These are phyloP conservation scores for Himalopsyche japonica DNA, from an alignment of 2,888 invertebrate genomes.

Conservation along the genomic window DNA sequence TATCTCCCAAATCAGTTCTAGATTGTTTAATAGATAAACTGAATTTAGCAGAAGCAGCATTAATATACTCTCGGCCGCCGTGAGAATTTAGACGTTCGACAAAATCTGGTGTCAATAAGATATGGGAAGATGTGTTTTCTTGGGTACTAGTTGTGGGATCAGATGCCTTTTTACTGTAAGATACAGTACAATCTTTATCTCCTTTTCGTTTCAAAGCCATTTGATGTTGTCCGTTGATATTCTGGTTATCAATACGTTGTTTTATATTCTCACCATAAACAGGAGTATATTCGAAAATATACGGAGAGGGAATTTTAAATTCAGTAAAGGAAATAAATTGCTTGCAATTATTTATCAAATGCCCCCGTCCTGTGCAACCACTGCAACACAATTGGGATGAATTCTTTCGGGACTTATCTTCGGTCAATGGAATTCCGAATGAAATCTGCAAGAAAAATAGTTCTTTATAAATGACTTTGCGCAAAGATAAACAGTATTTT, in stretches of 20 bases:
- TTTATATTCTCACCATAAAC: constrained; percentile 39
- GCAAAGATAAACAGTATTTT: too few relatives aligned
- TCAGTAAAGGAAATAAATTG: constrained; percentile 48
- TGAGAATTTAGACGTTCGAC: background rate
- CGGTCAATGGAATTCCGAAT: constrained; percentile 49
- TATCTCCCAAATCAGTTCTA: background rate
- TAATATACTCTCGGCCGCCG: background rate
- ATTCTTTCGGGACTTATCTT: constrained; percentile 45
- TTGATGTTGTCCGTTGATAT: constrained; percentile 55
- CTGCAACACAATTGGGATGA: constrained; percentile 57
- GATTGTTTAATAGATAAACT: background rate
- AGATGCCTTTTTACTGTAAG: background rate
- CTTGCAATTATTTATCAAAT: constrained; percentile 55
- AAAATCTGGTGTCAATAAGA: background rate
- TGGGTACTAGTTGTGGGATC: background rate
- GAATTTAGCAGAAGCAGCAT: background rate
- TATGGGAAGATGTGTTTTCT: background rate
- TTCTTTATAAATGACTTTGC: constrained; percentile 1
- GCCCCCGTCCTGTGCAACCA: constrained; percentile 61
- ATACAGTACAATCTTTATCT: background rate
- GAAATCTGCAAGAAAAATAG: constrained; percentile 50
- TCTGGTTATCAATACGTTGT: constrained; percentile 47
- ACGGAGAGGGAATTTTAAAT: constrained; percentile 22
- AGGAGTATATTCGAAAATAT: constrained; percentile 29
- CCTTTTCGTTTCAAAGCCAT: constrained; percentile 58